Percentiles rank a stretch among this genome's conserved stretches.
Conservation (phyloP, 2,888 invertebrate species). For the Tridacna crocea region DNA sequence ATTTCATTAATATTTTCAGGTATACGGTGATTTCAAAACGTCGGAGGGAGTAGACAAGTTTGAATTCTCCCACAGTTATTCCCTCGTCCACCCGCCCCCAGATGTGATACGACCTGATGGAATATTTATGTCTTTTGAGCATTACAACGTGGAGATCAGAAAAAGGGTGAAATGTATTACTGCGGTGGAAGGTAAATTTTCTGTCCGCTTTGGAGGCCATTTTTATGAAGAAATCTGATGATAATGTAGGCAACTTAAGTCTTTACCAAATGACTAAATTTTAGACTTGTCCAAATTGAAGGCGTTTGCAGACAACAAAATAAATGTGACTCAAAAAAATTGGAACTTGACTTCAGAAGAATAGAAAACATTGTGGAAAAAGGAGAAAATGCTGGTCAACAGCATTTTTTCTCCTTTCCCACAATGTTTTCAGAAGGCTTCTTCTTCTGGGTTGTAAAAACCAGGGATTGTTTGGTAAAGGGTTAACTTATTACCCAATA, state of each 20-base stretch:
- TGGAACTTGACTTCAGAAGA: too few relatives aligned
- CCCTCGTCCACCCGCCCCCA: constrained; percentile 92
- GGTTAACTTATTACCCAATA: too few relatives aligned
- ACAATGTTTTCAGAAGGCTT: neutral
- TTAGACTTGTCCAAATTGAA: too few relatives aligned
- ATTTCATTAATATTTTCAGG: constrained; percentile 84
- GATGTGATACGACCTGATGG: constrained; percentile 95
- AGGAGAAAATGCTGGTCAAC: neutral
- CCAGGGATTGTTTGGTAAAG: neutral
- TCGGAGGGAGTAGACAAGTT: constrained; percentile 89
- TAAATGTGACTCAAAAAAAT: too few relatives aligned
- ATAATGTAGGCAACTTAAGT: too few relatives aligned
- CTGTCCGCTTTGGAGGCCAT: neutral
- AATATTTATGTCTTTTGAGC: constrained; percentile 98
- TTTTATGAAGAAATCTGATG: neutral
- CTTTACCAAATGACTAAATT: too few relatives aligned
- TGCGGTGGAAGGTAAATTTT: constrained; percentile 90
- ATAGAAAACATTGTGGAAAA: too few relatives aligned
- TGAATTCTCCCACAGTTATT: constrained; percentile 97
- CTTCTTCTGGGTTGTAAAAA: neutral
- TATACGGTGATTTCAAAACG: constrained; percentile 93
- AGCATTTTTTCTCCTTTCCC: neutral
- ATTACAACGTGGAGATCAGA: constrained; percentile 98
- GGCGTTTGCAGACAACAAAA: too few relatives aligned
- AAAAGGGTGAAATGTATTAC: constrained; percentile 98